phyloP scores from a whole-genome alignment of 2,113 vertebrate genomes.

The Gadus chalcogrammus region DNA sequence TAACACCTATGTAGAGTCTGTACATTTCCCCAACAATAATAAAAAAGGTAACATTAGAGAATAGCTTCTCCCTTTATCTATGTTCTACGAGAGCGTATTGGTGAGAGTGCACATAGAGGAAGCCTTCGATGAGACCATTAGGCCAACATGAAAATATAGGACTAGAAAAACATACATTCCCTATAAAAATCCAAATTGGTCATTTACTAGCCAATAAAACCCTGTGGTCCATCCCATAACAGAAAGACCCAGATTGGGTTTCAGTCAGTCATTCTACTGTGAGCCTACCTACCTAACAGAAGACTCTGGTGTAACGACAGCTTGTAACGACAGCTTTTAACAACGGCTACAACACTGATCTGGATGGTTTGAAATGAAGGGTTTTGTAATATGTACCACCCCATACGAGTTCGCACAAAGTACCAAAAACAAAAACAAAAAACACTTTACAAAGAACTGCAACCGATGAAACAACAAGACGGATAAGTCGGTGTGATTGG shows the following conservation, averaged over 20 bases:
- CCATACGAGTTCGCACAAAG: constrained; percentile 35
- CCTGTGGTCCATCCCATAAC: constrained; percentile 5
- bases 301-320: too few relatives aligned
- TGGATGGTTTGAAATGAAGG: constrained; percentile 16
- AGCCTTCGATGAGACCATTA: constrained; percentile 19
- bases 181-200: not conserved
- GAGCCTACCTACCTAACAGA: too few relatives aligned
- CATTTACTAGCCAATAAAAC: constrained; percentile 14
- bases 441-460: not conserved
- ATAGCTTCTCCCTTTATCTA: constrained; percentile 30
- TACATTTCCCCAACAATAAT: constrained; percentile 35
- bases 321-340: too few relatives aligned
- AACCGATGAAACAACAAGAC: constrained; percentile 46
- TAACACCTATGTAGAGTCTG: constrained; percentile 35
- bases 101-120: constrained; percentile 10
- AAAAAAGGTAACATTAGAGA: constrained; percentile 12
- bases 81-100: constrained; percentile 25
- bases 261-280: too few relatives aligned
- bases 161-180: constrained; percentile 4
- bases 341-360: constrained; percentile 16
- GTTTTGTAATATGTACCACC: constrained; percentile 46
- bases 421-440: constrained; percentile 10
- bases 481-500: constrained; percentile 8
- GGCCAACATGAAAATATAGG: too few relatives aligned
- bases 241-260: constrained; percentile 5